phyloP scores from a whole-genome alignment of 2,113 vertebrate genomes.

The Trogon melanurus region DNA sequence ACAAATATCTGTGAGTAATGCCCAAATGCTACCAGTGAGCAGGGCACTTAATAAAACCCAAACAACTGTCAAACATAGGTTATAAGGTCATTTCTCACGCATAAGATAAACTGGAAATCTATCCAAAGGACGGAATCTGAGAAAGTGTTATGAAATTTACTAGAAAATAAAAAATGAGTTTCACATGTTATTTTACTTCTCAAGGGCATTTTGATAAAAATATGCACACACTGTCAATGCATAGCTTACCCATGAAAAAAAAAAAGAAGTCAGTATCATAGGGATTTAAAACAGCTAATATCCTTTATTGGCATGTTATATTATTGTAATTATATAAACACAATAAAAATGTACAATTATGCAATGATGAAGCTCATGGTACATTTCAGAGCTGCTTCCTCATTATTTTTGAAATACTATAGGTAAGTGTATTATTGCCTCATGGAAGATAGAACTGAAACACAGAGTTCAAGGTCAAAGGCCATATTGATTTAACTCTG shows the following conservation, averaged over 20 bases:
- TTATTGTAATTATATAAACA: background rate
- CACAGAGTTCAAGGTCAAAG: background rate
- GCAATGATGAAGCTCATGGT: background rate
- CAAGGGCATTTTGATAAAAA: constrained; percentile 74
- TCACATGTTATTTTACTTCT: constrained; percentile 72
- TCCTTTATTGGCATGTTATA: constrained; percentile 14
- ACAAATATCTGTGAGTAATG: constrained; percentile 77
- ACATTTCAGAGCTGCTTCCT: background rate
- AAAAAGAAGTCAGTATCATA: background rate
- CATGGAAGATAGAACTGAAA: background rate
- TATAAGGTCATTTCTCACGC: constrained; percentile 81
- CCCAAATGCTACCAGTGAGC: constrained; percentile 52
- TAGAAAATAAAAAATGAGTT: constrained; percentile 75
- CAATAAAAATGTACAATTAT: background rate
- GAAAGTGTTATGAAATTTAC: constrained; percentile 69
- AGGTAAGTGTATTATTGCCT: background rate
- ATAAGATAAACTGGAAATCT: constrained; percentile 76
- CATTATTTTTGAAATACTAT: background rate
- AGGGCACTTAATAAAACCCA: constrained; percentile 79
- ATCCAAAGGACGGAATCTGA: constrained; percentile 63
- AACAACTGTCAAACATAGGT: constrained; percentile 77
- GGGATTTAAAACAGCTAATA: constrained; percentile 34
- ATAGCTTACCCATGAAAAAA: background rate
- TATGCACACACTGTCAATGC: constrained; percentile 18
- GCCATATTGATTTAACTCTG: background rate